Evolutionary conservation across 2,113 vertebrate species (phyloP).

Genomic region (Cranoglanis bouderius): DNA sequence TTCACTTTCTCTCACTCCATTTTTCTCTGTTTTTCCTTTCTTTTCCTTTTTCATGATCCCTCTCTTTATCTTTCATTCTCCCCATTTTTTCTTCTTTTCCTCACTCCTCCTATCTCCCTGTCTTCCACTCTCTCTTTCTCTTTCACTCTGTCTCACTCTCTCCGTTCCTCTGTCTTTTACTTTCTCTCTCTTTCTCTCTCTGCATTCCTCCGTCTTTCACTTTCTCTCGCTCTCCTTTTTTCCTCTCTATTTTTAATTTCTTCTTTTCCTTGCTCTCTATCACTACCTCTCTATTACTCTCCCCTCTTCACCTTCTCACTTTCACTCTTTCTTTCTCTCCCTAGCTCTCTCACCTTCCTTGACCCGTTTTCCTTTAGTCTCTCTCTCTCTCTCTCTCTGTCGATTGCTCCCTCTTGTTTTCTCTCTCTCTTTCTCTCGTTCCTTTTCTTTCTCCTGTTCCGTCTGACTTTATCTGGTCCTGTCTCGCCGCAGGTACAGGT

Average conservation of each 20-base stretch:
- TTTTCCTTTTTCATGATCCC: too few relatives aligned
- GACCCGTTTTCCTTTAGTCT: neutral
- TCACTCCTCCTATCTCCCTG: neutral
- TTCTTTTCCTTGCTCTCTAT: neutral
- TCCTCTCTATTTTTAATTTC: neutral
- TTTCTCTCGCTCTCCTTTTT: neutral
- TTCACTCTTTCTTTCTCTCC: neutral
- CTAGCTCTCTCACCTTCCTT: neutral
- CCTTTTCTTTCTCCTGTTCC: neutral
- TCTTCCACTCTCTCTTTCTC: neutral
- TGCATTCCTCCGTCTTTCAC: neutral
- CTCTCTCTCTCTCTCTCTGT: neutral
- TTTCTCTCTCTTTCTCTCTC: neutral
- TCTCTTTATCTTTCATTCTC: too few relatives aligned
- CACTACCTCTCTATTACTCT: neutral
- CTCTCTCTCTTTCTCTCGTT: neutral
- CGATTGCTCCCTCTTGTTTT: neutral
- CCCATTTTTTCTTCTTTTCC: too few relatives aligned
- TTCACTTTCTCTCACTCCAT: neutral
- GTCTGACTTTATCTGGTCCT: neutral
- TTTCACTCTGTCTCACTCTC: neutral
- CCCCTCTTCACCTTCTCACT: neutral
- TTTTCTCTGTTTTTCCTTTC: too few relatives aligned
- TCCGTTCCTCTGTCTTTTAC: neutral
- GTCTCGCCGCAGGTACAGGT: slow-evolving; percentile 72